Conservation (phyloP, 2,797 vertebrate species). For the Salmo trutta region DNA sequence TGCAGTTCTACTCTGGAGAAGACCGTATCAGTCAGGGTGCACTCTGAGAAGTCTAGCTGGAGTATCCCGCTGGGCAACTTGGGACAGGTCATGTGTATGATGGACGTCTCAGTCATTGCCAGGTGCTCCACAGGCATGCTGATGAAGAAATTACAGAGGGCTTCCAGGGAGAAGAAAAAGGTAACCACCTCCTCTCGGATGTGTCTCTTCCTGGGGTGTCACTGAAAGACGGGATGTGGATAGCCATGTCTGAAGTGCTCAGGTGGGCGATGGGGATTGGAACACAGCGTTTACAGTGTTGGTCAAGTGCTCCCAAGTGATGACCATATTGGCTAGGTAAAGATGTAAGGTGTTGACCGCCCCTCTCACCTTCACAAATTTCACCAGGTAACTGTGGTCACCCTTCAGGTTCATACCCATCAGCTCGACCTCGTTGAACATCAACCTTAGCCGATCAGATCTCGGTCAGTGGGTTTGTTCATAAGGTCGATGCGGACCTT, state of each 20-base stretch:
- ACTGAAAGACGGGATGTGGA: rapidly evolving
- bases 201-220: rapidly evolving
- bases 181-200: constrained; percentile 40
- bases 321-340: constrained; percentile 67
- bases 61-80: constrained; percentile 65
- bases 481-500: constrained; percentile 51
- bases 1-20: constrained; percentile 63
- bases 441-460: constrained; percentile 67
- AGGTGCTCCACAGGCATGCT: constrained; percentile 77
- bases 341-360: constrained; percentile 68
- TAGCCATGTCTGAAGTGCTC: constrained; percentile 4
- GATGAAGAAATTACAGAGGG: constrained; percentile 77
- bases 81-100: constrained; percentile 88
- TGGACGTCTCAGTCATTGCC: constrained; percentile 68
- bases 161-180: constrained; percentile 71
- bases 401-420: constrained; percentile 59
- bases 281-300: constrained; percentile 61
- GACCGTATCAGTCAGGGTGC: constrained; percentile 80
- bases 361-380: constrained; percentile 39
- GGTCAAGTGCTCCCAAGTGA: constrained; percentile 70
- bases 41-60: constrained; percentile 79
- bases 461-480: constrained; percentile 3
- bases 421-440: constrained; percentile 76
- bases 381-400: constrained; percentile 30
- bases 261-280: constrained; percentile 66